A percentile compares a stretch with the other conserved stretches of the same genome.
Evolutionary conservation across 2,888 invertebrate species (phyloP).

Genomic region (Patella caerulea): DNA sequence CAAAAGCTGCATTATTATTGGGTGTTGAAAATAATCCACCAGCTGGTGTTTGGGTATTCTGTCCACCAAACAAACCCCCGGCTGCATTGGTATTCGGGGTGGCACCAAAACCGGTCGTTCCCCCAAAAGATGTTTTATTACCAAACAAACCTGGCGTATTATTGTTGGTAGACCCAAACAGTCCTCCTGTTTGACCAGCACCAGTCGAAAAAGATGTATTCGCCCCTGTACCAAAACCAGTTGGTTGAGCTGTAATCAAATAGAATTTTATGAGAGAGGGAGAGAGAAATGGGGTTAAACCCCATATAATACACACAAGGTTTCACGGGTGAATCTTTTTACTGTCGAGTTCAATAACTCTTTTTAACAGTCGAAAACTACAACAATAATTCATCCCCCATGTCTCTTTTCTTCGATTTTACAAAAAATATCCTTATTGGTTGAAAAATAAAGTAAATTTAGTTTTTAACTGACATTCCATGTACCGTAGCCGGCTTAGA

Average conservation of each 20-base stretch:
- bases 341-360: no score
- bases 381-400: no score
- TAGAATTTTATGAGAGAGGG: no score
- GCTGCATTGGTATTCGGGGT: slow-evolving; percentile 26
- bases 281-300: no score
- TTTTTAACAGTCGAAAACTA: no score
- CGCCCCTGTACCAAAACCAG: slow-evolving; percentile 48
- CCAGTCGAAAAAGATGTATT: slow-evolving; percentile 30
- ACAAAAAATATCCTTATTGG: no score
- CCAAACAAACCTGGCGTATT: slow-evolving; percentile 34
- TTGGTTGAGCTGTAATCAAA: slow-evolving; percentile 24
- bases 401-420: no score
- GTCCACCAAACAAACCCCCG: slow-evolving; percentile 33
- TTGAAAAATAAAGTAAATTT: no score
- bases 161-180: slow-evolving; percentile 33
- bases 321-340: no score
- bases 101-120: neutral
- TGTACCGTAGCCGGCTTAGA: no score
- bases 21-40: slow-evolving; percentile 43
- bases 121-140: slow-evolving; percentile 23
- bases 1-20: slow-evolving; percentile 57
- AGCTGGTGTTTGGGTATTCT: slow-evolving; percentile 29
- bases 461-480: no score
- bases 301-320: no score
- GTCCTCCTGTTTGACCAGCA: slow-evolving; percentile 33